These are phyloP conservation scores for Bradysia coprophila DNA, from an alignment of 1,140 invertebrate species.

Conservation along the genomic window DNA sequence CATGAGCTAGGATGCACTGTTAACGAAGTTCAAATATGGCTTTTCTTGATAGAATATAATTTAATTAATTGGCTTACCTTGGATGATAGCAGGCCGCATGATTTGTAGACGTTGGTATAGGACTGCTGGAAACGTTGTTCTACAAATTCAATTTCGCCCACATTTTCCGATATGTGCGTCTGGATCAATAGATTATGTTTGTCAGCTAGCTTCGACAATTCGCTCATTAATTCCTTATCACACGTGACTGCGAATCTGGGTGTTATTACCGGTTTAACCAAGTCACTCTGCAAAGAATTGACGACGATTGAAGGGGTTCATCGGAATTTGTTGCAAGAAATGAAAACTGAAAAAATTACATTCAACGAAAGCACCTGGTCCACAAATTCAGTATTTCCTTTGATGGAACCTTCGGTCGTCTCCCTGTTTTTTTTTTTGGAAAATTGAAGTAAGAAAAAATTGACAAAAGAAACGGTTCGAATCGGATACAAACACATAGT, in stretches of 20 bases:
- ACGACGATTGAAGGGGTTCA: no score
- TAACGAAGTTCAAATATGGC: conserved; percentile 5
- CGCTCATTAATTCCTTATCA: conserved; percentile 43
- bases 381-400: no score
- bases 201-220: conserved; percentile 54
- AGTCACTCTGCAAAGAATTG: conserved; percentile 45
- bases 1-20: conserved; percentile 56
- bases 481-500: conserved; percentile 32
- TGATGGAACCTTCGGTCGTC: background rate
- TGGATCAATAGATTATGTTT: conserved; percentile 26
- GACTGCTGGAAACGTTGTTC: conserved; percentile 32
- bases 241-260: conserved; percentile 76
- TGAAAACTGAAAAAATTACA: no score
- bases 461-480: no score
- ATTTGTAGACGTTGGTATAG: conserved; percentile 62
- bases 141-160: conserved; percentile 47
- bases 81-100: conserved; percentile 46
- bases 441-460: background rate
- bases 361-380: no score
- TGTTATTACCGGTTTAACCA: conserved; percentile 64
- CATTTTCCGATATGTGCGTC: conserved; percentile 72
- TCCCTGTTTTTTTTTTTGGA: background rate
- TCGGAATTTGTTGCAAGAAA: no score
- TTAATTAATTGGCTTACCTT: conserved; percentile 31
- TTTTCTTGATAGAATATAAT: background rate